phyloP scores from a whole-genome alignment of 1,140 invertebrate species.

The Zaprionus camerounensis region DNA sequence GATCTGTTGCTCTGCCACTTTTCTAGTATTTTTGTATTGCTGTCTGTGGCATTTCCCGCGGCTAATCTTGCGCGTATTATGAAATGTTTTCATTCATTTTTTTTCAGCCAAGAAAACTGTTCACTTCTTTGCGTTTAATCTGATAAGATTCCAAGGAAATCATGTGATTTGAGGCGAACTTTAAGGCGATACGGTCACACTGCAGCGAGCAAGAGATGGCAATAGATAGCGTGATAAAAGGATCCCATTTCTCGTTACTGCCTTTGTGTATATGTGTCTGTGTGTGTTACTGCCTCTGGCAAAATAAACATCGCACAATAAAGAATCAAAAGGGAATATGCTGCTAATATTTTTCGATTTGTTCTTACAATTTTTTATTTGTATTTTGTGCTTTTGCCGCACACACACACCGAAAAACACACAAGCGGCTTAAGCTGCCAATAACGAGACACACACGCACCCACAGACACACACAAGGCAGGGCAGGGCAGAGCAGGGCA shows the following conservation, averaged over 20 bases:
- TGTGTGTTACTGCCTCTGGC: slow-evolving; percentile 20
- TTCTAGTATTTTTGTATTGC: not conserved
- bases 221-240: not conserved
- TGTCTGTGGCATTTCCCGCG: too few species aligned
- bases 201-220: not conserved
- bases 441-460: slow-evolving; percentile 56
- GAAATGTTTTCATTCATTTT: not conserved
- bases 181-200: slow-evolving; percentile 29
- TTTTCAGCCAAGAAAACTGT: not conserved
- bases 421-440: slow-evolving; percentile 63
- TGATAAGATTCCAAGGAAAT: not conserved
- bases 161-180: slow-evolving; percentile 1
- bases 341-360: slow-evolving; percentile 76
- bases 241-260: not conserved
- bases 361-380: slow-evolving; percentile 44
- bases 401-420: slow-evolving; percentile 27
- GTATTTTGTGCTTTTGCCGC: slow-evolving; percentile 19
- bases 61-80: too few species aligned
- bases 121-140: not conserved
- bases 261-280: not conserved
- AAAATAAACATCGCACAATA: slow-evolving; percentile 63
- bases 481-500: not conserved
- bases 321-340: slow-evolving; percentile 74
- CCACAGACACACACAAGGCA: slow-evolving; percentile 10
- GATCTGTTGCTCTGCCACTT: not conserved